Evolutionary conservation across 1,140 invertebrate genomes (phyloP).

Genomic region (Anthonomus grandis): DNA sequence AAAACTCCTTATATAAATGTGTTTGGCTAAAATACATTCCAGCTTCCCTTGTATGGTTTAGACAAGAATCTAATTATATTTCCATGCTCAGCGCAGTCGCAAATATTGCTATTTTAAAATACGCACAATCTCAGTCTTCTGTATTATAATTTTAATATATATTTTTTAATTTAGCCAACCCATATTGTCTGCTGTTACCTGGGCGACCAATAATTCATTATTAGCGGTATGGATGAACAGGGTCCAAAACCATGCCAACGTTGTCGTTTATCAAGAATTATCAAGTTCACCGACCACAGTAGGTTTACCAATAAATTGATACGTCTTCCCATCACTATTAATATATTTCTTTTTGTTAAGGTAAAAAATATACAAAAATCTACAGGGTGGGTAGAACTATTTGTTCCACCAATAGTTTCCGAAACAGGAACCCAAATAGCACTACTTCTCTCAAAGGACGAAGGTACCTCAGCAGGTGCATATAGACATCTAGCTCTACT

Average conservation of each 20-base stretch:
- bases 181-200: constrained; percentile 71
- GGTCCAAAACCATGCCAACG: constrained; percentile 65
- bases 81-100: too few species aligned
- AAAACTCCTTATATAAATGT: too few species aligned
- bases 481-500: constrained; percentile 68
- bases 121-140: too few species aligned
- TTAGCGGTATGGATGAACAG: constrained; percentile 82
- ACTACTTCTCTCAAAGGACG: constrained; percentile 59
- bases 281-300: constrained; percentile 19
- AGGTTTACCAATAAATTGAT: constrained; percentile 9
- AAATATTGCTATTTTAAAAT: too few species aligned
- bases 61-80: too few species aligned
- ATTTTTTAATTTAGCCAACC: constrained; percentile 54
- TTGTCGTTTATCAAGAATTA: constrained; percentile 36
- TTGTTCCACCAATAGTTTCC: constrained; percentile 59
- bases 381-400: constrained; percentile 70
- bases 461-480: constrained; percentile 53
- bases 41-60: too few species aligned
- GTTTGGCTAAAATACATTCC: too few species aligned
- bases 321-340: background rate
- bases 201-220: constrained; percentile 69
- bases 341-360: too few species aligned
- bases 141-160: too few species aligned
- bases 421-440: constrained; percentile 49
- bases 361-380: constrained; percentile 48